Percentiles rank a stretch among this genome's conserved stretches.
phyloP scores from a whole-genome alignment of 2,797 vertebrate species.

The Anguilla marmorata region DNA sequence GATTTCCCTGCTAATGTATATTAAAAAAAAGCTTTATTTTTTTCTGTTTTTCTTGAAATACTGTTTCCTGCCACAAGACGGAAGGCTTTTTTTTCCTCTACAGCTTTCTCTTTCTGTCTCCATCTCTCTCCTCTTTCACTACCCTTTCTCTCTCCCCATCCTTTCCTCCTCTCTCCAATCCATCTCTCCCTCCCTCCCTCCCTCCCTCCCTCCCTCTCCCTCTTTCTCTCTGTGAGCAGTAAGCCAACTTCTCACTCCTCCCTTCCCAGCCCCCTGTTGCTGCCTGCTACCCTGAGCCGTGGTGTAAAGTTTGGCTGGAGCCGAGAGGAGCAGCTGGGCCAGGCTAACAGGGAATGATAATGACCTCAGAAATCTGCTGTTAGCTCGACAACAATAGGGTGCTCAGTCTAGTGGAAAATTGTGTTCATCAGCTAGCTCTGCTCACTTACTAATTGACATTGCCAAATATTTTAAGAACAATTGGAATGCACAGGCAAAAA shows the following conservation, averaged over 20 bases:
- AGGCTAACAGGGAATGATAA: conserved; percentile 99
- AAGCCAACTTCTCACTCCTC: conserved; percentile 71
- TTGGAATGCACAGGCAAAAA: conserved; percentile 88
- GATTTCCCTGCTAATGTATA: conserved; percentile 59
- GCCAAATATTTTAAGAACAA: conserved; percentile 99
- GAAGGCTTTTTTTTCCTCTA: conserved; percentile 45
- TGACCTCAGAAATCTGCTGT: conserved; percentile 99
- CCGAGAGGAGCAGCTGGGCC: conserved; percentile 99
- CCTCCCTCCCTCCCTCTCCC: conserved; percentile 51
- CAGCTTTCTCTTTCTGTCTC: conserved; percentile 28
- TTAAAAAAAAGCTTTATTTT: conserved; percentile 56
- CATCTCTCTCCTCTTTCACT: conserved; percentile 24
- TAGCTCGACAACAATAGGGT: conserved; percentile 99
- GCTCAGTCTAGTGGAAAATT: conserved; percentile 99
- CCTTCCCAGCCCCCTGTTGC: conserved; percentile 88
- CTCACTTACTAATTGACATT: conserved; percentile 99
- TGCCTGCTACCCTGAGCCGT: conserved; percentile 85
- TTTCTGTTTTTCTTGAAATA: conserved; percentile 49
- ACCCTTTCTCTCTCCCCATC: conserved; percentile 25
- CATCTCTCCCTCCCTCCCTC: conserved; percentile 63
- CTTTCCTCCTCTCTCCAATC: conserved; percentile 24
- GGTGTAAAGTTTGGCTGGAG: conserved; percentile 97
- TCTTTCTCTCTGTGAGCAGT: conserved; percentile 48
- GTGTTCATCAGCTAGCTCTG: conserved; percentile 99
- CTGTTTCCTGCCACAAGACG: conserved; percentile 58